Conservation (phyloP, 2,888 invertebrate species). For the Tolmerus cingulatus region DNA sequence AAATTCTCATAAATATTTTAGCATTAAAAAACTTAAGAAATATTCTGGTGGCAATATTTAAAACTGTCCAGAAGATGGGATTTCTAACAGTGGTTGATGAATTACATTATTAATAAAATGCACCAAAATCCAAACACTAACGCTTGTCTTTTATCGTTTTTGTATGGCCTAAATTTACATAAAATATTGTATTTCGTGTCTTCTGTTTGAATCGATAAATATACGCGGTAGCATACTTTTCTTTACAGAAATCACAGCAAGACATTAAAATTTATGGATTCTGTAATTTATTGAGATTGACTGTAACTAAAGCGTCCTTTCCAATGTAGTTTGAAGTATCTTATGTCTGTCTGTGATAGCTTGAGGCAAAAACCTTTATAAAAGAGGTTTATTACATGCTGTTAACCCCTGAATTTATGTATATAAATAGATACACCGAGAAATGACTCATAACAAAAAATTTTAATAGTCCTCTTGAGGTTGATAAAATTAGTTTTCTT, state of each 20-base stretch:
- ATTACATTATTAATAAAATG: not conserved
- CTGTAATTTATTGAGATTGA: not conserved
- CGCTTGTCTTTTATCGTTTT: not conserved
- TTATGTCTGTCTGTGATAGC: not conserved
- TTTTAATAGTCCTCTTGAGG: not conserved
- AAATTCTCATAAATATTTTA: not conserved
- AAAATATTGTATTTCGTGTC: not conserved
- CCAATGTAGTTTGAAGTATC: not conserved
- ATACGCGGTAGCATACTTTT: not conserved
- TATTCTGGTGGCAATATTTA: too few relatives aligned
- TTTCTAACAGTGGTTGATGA: not conserved
- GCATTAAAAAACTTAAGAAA: too few relatives aligned
- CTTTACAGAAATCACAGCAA: not conserved
- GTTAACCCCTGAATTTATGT: not conserved
- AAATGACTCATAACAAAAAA: not conserved
- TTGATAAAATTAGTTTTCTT: not conserved
- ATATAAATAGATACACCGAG: not conserved
- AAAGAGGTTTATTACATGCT: not conserved
- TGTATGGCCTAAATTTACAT: not conserved
- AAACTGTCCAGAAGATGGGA: not conserved
- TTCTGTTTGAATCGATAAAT: not conserved
- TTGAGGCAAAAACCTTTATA: not conserved
- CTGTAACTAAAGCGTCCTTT: not conserved
- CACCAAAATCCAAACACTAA: not conserved
- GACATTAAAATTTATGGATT: not conserved